Evolutionary conservation across 1,140 invertebrate genomes (phyloP).

Genomic region (Uloborus diversus): DNA sequence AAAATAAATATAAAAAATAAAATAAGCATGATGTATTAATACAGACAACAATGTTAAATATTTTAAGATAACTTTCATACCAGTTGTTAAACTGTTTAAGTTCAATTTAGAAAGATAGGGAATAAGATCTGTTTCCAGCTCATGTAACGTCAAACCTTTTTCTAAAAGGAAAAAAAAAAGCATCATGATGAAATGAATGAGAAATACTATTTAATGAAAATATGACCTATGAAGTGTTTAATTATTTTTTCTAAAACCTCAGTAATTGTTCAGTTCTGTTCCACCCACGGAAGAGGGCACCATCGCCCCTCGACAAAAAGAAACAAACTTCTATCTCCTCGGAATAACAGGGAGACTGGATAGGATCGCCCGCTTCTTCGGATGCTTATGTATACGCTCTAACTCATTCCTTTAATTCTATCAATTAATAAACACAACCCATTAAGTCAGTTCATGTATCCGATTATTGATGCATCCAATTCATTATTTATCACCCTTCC

Average conservation of each 20-base stretch:
- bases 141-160: conserved; percentile 7
- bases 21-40: neutral
- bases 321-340: no score
- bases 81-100: neutral
- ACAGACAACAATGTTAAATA: neutral
- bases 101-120: conserved; percentile 15
- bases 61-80: neutral
- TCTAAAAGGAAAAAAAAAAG: no score
- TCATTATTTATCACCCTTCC: no score
- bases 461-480: neutral
- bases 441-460: conserved; percentile 5
- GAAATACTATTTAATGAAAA: no score
- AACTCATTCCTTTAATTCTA: neutral
- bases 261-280: neutral
- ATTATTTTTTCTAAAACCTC: neutral
- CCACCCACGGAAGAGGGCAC: no score
- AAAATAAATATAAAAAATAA: neutral
- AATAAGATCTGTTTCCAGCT: conserved; percentile 18
- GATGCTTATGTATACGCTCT: neutral
- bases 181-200: no score
- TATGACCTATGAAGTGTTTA: neutral
- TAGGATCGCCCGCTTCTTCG: no score
- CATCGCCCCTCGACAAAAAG: no score
- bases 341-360: no score
- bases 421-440: no score